These are phyloP conservation scores for Laticauda laticaudata DNA, from an alignment of 2,113 vertebrate species.

Conservation along the genomic window DNA sequence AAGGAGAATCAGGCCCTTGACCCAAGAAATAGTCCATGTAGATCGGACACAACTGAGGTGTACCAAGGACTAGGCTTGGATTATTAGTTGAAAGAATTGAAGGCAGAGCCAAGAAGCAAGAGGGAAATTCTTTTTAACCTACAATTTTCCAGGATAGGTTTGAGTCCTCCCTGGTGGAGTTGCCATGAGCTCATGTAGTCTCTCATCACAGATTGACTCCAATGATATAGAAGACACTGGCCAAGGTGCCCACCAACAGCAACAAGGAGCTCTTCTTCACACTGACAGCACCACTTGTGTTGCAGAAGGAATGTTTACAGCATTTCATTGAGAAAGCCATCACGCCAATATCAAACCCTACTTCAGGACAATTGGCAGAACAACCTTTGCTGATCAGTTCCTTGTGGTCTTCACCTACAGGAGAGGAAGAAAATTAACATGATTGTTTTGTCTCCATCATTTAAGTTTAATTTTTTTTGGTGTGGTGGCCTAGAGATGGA, in stretches of 20 bases:
- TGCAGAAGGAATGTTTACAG: background rate
- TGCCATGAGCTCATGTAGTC: background rate
- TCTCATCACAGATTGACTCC: slow-evolving; percentile 3
- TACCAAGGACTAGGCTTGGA: background rate
- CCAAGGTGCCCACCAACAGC: background rate
- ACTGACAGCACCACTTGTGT: background rate
- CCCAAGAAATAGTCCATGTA: background rate
- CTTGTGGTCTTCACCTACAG: background rate
- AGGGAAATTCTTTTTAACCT: background rate
- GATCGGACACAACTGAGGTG: background rate
- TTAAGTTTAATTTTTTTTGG: background rate
- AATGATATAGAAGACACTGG: background rate
- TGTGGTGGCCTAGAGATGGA: too few relatives aligned
- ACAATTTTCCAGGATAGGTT: background rate
- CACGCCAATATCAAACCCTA: background rate
- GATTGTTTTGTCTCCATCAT: background rate
- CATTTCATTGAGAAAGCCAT: slow-evolving; percentile 8
- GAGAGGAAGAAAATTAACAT: background rate
- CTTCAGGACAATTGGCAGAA: background rate
- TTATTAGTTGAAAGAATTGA: background rate
- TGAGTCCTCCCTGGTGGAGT: background rate
- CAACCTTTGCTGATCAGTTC: slow-evolving; percentile 17
- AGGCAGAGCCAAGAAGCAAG: background rate
- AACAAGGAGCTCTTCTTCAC: background rate
- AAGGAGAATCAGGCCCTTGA: background rate